phyloP scores from a whole-genome alignment of 1,140 invertebrate genomes.

The Sitobion miscanthi region DNA sequence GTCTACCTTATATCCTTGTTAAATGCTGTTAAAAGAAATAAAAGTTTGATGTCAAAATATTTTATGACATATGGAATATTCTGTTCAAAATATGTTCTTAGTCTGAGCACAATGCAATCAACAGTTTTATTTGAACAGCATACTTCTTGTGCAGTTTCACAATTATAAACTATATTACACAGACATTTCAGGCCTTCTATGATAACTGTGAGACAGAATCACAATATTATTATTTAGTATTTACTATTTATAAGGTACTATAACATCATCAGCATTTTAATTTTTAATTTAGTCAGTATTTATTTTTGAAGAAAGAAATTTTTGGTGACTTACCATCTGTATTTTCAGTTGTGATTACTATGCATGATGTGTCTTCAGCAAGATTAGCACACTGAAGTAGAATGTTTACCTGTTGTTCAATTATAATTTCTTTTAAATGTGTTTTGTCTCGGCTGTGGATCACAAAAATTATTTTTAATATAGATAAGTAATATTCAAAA shows the following conservation, averaged over 20 bases:
- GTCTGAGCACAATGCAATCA: constrained; percentile 75
- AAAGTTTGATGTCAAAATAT: constrained; percentile 85
- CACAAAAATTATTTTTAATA: constrained; percentile 3
- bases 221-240: not conserved
- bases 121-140: constrained; percentile 77
- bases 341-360: constrained; percentile 38
- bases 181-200: constrained; percentile 86
- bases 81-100: constrained; percentile 73
- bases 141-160: constrained; percentile 71
- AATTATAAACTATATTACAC: constrained; percentile 89
- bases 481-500: not conserved
- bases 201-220: constrained; percentile 65
- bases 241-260: not conserved
- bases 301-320: not conserved
- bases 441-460: constrained; percentile 75
- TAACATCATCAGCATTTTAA: not conserved
- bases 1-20: constrained; percentile 69
- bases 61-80: constrained; percentile 72
- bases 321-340: constrained; percentile 45
- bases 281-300: not conserved
- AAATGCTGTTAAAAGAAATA: constrained; percentile 87
- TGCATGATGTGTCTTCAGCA: not conserved
- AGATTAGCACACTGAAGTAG: constrained; percentile 73
- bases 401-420: constrained; percentile 70
- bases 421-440: constrained; percentile 73